Base-by-base conservation (phyloP, 2,888 invertebrate genomes). In the Tachina lurida region DNA sequence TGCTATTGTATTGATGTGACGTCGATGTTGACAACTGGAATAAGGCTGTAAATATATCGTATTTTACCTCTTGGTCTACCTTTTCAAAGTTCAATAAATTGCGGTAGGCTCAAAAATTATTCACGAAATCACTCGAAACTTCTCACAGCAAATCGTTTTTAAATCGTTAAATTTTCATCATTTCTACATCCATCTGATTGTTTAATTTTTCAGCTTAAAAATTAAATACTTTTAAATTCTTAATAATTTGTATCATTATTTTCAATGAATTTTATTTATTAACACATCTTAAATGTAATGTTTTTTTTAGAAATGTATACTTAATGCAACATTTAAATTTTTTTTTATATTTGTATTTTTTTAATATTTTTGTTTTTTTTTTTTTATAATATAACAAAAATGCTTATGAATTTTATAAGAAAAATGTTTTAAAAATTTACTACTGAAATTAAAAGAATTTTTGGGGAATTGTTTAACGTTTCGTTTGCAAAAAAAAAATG, bases 201-300 rank as follows among this genome's bases (percentile, higher is more conserved):
- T 31, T 0, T 31, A 7, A 31, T 31, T 31, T 31, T 5, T 31
- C 31, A 31, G 31, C 31, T 31, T 1, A 7, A 31, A 31, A 31
- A 58, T 54, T 0, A 10, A 9, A 17, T 54, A 15, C 39, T 43
- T 62, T 62, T 5, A 31, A 43, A 12, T 22, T 76, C 17, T 67
- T 19, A 58, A 39, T 65, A 41, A 10, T 17, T 62, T 62, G 12
- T 67, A 83, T 77, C 39, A n/a, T 67, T 65, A 19, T 73, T 76
- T 75, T 70, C 63, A 70, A 31, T 52, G 47, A 62, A n/a, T 76
- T 85, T 85, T 85, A 41, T 70, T 75, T 85, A 78, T 76, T 79
- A 86, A 85, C 79, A 82, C 65, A 86, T 71, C 65, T 83, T 67
- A 76, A 80, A 71, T 77, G n/a, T 60, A 56, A 10, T 47, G 60